These are phyloP conservation scores for Cygnus buccinator DNA, from an alignment of 2,113 vertebrate species.

Conservation along the genomic window DNA sequence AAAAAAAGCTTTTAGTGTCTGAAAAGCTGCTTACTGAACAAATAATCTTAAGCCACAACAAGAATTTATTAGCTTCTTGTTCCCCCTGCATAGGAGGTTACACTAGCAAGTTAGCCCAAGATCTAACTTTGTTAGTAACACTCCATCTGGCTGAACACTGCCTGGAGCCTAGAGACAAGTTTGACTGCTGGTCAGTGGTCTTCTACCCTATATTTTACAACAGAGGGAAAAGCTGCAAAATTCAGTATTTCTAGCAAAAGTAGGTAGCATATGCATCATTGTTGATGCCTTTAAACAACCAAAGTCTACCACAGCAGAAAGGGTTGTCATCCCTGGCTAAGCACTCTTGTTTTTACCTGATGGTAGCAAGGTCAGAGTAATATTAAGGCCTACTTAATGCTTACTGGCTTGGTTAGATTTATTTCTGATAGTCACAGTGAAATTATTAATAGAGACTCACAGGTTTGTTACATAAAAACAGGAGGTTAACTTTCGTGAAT, in stretches of 20 bases:
- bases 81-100: neutral
- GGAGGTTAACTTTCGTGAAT: neutral
- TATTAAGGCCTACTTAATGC: neutral
- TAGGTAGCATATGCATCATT: neutral
- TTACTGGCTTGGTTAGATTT: neutral
- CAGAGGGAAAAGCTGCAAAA: neutral
- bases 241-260: neutral
- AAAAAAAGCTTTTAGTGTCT: neutral
- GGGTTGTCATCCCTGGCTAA: neutral
- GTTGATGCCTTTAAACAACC: neutral
- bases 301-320: neutral
- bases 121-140: neutral
- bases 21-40: neutral
- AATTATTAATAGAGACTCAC: neutral
- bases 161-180: neutral
- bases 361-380: neutral
- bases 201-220: neutral
- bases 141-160: neutral
- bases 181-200: neutral
- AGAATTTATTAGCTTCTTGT: neutral
- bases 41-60: neutral
- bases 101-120: neutral
- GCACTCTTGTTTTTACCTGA: neutral
- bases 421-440: neutral
- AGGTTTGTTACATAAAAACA: neutral